phyloP scores from a whole-genome alignment of 2,888 invertebrate genomes.

The Chrysina gloriosa region DNA sequence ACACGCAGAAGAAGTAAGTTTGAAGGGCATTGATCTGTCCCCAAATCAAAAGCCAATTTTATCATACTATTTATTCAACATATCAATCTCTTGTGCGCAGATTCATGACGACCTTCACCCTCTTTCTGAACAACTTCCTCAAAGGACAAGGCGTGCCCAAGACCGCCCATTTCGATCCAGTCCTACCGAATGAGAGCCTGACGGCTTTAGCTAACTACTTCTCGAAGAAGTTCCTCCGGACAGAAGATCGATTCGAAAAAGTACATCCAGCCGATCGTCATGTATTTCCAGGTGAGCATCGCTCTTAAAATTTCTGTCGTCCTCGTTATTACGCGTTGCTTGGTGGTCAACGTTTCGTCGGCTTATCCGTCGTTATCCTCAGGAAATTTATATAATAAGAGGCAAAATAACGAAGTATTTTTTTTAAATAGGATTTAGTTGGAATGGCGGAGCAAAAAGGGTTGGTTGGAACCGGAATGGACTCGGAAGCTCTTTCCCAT shows the following conservation, averaged over 20 bases:
- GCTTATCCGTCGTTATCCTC: no score
- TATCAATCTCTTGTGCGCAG: slow-evolving; percentile 63
- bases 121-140: slow-evolving; percentile 80
- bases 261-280: slow-evolving; percentile 81
- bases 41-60: no score
- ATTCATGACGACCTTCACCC: slow-evolving; percentile 76
- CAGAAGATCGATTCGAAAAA: slow-evolving; percentile 77
- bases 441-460: slow-evolving; percentile 78
- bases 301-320: no score
- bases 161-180: slow-evolving; percentile 75
- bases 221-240: slow-evolving; percentile 76
- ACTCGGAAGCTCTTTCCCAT: slow-evolving; percentile 79
- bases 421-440: slow-evolving; percentile 71
- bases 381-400: no score
- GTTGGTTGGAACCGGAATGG: slow-evolving; percentile 69
- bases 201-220: slow-evolving; percentile 76
- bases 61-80: no score
- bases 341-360: no score
- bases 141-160: slow-evolving; percentile 82
- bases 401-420: neutral
- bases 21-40: no score
- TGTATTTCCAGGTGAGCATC: slow-evolving; percentile 77
- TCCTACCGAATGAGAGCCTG: slow-evolving; percentile 77
- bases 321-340: no score
- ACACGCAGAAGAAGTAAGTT: slow-evolving; percentile 77